A percentile compares a stretch with the other conserved stretches of the same genome.
Conservation (phyloP, 2,113 vertebrate genomes). For the Brachyistius frenatus region DNA sequence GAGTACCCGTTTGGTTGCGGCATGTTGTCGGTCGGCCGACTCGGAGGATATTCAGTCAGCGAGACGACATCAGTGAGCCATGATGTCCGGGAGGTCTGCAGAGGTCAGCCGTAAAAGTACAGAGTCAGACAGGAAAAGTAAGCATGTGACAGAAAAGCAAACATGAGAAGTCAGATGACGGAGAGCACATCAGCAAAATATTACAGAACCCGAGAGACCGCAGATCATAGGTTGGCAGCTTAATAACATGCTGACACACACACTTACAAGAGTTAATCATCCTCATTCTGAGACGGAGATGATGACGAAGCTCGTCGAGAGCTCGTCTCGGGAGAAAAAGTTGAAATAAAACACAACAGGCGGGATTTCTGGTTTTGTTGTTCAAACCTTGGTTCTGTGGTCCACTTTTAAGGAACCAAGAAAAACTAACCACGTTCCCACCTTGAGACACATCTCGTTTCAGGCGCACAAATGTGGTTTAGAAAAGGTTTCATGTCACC, state of each 20-base stretch:
- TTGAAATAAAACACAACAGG: no score
- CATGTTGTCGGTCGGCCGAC: constrained; percentile 62
- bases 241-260: neutral
- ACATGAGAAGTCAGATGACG: neutral
- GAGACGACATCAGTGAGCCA: constrained; percentile 45
- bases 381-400: no score
- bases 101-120: neutral
- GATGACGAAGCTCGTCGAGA: no score
- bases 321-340: no score
- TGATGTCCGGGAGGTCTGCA: constrained; percentile 20
- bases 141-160: neutral
- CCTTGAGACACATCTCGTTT: no score
- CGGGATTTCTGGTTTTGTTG: no score
- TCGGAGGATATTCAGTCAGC: neutral
- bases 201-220: neutral
- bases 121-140: neutral
- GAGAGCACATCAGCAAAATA: neutral
- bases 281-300: no score
- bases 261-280: neutral
- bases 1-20: constrained; percentile 55
- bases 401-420: no score
- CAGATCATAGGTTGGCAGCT: neutral
- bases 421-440: no score
- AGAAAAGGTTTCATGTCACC: no score
- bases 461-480: no score